Base-by-base conservation (phyloP, 1,140 invertebrate species). In the Aethina tumida region DNA sequence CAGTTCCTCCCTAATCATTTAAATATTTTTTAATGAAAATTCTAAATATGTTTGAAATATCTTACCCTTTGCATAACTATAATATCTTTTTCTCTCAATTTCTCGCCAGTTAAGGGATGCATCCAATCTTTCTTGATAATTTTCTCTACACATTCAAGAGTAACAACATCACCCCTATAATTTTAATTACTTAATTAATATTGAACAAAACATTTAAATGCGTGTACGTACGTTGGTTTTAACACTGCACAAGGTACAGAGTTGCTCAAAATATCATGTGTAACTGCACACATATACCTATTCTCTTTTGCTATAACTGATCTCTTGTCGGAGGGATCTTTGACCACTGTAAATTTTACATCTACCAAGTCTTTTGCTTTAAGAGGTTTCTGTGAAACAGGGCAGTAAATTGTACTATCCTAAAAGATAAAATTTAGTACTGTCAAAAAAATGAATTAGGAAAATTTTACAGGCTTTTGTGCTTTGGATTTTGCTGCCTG, bases 91-190 rank as follows among this genome's bases (percentile, higher is more conserved):
- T 97, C 89, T 39, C 72, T 81, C n/a, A 99, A 58, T 61, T 82
- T 86, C 47, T 85, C 75, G 39, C 79, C 80, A 40, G 87, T 94
- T 0, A 96, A 71, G 0, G 96, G 96, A 71, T 99, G 93, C 3
- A 91, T 70, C 94, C 91, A 94, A 60, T 99, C 95, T 58, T 94
- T 95, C 54, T 88, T 91, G 28, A 99, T 92, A 3, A 99, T 70
- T 58, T 96, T 96, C 51, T 97, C 92, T 5, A 96, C 77, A 69
- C 93, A 97, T 59, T 97, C 92, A 74, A 92, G 73, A 7, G 94
- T 98, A 0, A 99, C 81, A 12, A 99, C 88, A 69, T 91, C 79
- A n/a, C 96, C 93, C 0, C 85, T 88, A 60, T 38, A 68, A 68
- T n/a, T n/a, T n/a, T 15, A 25, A 25, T n/a, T n/a, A n/a, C n/a